A percentile compares a stretch with the other conserved stretches of the same genome.
Conservation (phyloP, 2,888 invertebrate genomes). For the Acronicta aceris region DNA sequence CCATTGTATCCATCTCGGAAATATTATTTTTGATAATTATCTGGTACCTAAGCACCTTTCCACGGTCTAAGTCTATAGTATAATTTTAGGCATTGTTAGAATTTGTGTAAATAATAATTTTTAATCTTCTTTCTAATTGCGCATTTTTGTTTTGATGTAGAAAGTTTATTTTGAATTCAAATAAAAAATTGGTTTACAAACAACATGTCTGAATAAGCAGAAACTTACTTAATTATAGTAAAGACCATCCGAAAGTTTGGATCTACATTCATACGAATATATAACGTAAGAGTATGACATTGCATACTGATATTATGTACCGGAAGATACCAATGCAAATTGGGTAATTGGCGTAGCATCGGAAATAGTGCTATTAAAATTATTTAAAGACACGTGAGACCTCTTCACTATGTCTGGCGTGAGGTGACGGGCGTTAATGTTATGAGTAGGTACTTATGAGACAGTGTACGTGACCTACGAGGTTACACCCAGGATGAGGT, state of each 20-base stretch:
- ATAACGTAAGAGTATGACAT: no score
- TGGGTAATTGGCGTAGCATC: neutral
- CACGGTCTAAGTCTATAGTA: neutral
- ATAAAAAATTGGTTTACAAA: no score
- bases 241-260: no score
- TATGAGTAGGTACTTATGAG: neutral
- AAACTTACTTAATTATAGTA: no score
- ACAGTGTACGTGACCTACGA: neutral
- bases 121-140: neutral
- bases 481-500: neutral
- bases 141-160: neutral
- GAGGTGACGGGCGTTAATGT: neutral
- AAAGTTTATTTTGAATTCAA: no score
- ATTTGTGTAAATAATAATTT: neutral
- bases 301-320: no score
- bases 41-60: neutral
- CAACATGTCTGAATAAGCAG: no score
- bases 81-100: neutral
- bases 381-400: neutral
- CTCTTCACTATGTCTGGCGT: neutral
- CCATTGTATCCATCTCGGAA: no score
- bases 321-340: no score
- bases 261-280: no score
- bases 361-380: neutral
- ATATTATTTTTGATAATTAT: conserved; percentile 1